Evolutionary conservation across 2,797 vertebrate genomes (phyloP).

Genomic region (Syndactyla subalaris): DNA sequence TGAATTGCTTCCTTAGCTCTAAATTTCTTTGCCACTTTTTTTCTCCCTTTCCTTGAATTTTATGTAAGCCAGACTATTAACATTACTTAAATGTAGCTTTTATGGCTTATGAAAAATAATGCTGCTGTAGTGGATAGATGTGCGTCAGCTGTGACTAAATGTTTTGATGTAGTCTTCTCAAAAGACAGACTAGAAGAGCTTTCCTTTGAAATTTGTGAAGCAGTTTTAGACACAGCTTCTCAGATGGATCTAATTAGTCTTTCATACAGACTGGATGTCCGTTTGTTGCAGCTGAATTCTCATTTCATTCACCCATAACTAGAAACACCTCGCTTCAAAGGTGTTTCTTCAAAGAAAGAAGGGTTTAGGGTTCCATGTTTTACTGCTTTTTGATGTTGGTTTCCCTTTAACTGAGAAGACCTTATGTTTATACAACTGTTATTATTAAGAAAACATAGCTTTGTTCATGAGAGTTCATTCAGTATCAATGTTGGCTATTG

Average conservation of each 20-base stretch:
- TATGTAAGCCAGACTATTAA: slow-evolving; percentile 58
- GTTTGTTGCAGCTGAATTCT: slow-evolving; percentile 87
- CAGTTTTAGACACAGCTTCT: slow-evolving; percentile 79
- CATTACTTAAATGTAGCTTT: slow-evolving; percentile 68
- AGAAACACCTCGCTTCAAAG: slow-evolving; percentile 89
- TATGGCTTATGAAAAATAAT: slow-evolving; percentile 72
- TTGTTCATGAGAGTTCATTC: slow-evolving; percentile 73
- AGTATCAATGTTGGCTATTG: slow-evolving; percentile 60
- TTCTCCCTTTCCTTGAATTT: slow-evolving; percentile 24
- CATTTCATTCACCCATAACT: slow-evolving; percentile 88
- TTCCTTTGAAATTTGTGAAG: slow-evolving; percentile 84
- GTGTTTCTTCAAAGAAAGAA: slow-evolving; percentile 83
- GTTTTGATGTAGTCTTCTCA: slow-evolving; percentile 83
- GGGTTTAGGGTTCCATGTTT: slow-evolving; percentile 85
- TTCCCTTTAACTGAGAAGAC: slow-evolving; percentile 86
- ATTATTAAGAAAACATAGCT: slow-evolving; percentile 85
- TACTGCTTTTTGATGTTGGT: slow-evolving; percentile 89
- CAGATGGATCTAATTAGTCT: slow-evolving; percentile 92
- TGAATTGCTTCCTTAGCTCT: slow-evolving; percentile 25
- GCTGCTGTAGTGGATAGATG: slow-evolving; percentile 61
- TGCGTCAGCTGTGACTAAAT: slow-evolving; percentile 74
- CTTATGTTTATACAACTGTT: slow-evolving; percentile 92
- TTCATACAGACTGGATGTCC: slow-evolving; percentile 83
- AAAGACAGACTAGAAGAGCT: slow-evolving; percentile 75
- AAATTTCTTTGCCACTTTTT: slow-evolving; percentile 28